phyloP scores from a whole-genome alignment of 2,113 vertebrate genomes.

The Cnemophilus loriae region DNA sequence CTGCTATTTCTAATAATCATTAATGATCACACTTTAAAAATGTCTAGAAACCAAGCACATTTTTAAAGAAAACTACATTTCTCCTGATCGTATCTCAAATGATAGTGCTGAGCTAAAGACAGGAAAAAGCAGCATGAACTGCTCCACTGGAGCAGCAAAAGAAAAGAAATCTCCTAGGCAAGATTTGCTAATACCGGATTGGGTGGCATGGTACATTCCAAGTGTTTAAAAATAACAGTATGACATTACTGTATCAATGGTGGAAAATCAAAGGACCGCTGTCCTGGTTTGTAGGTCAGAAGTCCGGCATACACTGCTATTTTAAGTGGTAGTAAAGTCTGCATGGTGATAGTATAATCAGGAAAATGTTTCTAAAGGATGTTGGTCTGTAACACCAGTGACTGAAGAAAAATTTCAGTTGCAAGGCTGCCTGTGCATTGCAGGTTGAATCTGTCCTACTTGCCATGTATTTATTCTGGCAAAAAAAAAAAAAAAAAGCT shows the following conservation, averaged over 20 bases:
- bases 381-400: not conserved
- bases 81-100: not conserved
- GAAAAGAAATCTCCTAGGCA: not conserved
- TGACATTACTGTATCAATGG: conserved; percentile 21
- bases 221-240: conserved; percentile 48
- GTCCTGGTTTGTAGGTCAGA: conserved; percentile 14
- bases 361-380: not conserved
- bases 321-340: conserved; percentile 23
- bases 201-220: not conserved
- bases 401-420: not conserved
- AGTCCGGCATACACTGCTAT: conserved; percentile 8
- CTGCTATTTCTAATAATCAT: not conserved
- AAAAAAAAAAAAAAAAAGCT: not conserved
- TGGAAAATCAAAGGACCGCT: conserved; percentile 21
- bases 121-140: not conserved
- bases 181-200: not conserved
- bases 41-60: not conserved
- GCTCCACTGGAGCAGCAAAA: not conserved
- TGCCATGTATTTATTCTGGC: not conserved
- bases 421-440: not conserved
- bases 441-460: not conserved
- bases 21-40: not conserved
- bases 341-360: not conserved
- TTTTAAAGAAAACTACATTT: not conserved
- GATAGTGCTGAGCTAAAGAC: not conserved